These are phyloP conservation scores for Rhinolophus ferrumequinum DNA, from an alignment of 2,113 vertebrate species.

Conservation along the genomic window DNA sequence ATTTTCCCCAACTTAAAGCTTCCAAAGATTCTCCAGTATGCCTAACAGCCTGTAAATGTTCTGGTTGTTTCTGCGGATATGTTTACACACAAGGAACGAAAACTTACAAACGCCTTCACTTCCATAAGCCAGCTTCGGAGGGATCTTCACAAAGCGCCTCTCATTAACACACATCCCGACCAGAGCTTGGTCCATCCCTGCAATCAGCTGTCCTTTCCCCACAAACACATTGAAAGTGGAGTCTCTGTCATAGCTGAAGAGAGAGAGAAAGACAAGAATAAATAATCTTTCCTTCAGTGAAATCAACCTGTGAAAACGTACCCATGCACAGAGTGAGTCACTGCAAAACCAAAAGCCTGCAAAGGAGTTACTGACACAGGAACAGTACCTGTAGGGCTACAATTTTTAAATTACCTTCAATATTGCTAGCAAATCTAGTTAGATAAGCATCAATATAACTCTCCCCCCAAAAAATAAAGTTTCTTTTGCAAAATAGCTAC, in stretches of 20 bases:
- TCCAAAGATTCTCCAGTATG: not conserved
- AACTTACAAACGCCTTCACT: conserved; percentile 92
- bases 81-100: not conserved
- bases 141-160: conserved; percentile 93
- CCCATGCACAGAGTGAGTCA: not conserved
- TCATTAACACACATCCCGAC: conserved; percentile 98
- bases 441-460: not conserved
- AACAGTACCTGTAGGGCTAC: not conserved
- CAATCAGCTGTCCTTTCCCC: conserved; percentile 94
- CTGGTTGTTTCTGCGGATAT: not conserved
- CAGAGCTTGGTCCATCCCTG: conserved; percentile 97
- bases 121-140: conserved; percentile 94
- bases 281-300: not conserved
- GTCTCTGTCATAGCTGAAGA: conserved; percentile 94
- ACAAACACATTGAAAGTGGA: conserved; percentile 96
- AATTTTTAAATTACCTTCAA: not conserved
- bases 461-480: not conserved
- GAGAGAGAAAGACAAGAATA: conserved; percentile 5
- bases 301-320: not conserved
- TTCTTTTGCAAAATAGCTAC: not conserved
- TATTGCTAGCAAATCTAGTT: not conserved
- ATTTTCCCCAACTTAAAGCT: not conserved
- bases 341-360: not conserved
- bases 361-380: not conserved
- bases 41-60: not conserved